These are phyloP conservation scores for Tokudaia tokunoshimensis DNA, from an alignment of 2,797 vertebrate species.

Conservation along the genomic window DNA sequence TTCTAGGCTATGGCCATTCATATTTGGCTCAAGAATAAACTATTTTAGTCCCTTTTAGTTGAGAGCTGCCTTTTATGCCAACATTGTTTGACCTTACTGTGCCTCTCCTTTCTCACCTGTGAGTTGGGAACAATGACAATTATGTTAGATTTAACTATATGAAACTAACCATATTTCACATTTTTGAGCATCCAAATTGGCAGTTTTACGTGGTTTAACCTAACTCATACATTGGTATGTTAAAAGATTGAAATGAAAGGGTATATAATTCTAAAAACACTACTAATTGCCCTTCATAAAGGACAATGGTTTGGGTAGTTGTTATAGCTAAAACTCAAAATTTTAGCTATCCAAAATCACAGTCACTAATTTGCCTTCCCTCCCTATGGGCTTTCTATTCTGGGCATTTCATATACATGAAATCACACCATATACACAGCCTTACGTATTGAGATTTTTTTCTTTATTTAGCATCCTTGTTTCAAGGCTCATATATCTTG, in stretches of 20 bases:
- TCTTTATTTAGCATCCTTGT: constrained; percentile 12
- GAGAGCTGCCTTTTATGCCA: background rate
- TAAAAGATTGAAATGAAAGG: constrained; percentile 11
- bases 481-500: background rate
- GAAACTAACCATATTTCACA: background rate
- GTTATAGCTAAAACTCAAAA: background rate
- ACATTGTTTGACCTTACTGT: constrained; percentile 7
- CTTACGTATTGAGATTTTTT: background rate
- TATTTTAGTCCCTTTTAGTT: background rate
- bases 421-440: background rate
- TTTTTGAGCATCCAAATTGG: background rate
- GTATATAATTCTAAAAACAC: background rate
- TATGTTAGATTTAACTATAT: constrained; percentile 28
- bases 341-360: background rate
- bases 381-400: constrained; percentile 10
- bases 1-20: background rate
- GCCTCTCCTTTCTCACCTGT: background rate
- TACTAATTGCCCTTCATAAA: background rate
- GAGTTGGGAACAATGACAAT: background rate
- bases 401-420: background rate
- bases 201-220: background rate
- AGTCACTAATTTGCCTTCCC: background rate
- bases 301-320: background rate
- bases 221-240: background rate
- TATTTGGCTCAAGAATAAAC: background rate